Conservation (phyloP, 2,797 vertebrate genomes). For the Ctenochaetus hawaiiensis region DNA sequence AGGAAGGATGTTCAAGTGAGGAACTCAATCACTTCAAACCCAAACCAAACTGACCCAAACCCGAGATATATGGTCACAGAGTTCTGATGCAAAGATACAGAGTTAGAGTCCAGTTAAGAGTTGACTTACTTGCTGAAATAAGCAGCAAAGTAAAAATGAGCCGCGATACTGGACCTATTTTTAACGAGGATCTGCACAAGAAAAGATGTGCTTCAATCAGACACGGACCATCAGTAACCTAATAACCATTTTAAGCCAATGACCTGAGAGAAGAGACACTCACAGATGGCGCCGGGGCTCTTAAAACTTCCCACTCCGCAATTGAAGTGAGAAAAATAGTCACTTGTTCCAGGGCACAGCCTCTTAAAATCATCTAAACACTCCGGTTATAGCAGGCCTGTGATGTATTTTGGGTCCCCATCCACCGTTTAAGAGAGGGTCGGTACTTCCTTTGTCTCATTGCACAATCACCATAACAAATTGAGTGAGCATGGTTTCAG, state of each 20-base stretch:
- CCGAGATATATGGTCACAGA: background rate
- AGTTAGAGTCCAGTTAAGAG: constrained; percentile 11
- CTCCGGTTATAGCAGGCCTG: constrained; percentile 33
- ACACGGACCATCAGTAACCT: constrained; percentile 54
- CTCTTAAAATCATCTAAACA: constrained; percentile 45
- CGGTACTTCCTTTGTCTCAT: constrained; percentile 30
- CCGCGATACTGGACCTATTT: constrained; percentile 20
- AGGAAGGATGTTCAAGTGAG: background rate
- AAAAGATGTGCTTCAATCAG: constrained; percentile 45
- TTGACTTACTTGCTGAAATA: constrained; percentile 31
- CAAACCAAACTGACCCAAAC: constrained; percentile 9
- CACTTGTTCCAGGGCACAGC: constrained; percentile 23
- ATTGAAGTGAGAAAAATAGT: constrained; percentile 43
- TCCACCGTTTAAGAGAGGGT: constrained; percentile 22
- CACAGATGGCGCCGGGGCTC: constrained; percentile 44
- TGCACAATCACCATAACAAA: constrained; percentile 39
- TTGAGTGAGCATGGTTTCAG: constrained; percentile 8
- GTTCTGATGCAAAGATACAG: constrained; percentile 12
- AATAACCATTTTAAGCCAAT: constrained; percentile 53
- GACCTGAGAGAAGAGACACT: constrained; percentile 51
- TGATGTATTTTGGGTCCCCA: constrained; percentile 34
- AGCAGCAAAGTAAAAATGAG: constrained; percentile 40
- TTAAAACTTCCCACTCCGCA: constrained; percentile 40
- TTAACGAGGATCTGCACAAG: constrained; percentile 37
- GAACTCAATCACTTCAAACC: background rate